Evolutionary conservation across 2,888 invertebrate genomes (phyloP), one percentile per base, ranked within the genome.

Genomic region (Cremastinae sp.): DNA sequence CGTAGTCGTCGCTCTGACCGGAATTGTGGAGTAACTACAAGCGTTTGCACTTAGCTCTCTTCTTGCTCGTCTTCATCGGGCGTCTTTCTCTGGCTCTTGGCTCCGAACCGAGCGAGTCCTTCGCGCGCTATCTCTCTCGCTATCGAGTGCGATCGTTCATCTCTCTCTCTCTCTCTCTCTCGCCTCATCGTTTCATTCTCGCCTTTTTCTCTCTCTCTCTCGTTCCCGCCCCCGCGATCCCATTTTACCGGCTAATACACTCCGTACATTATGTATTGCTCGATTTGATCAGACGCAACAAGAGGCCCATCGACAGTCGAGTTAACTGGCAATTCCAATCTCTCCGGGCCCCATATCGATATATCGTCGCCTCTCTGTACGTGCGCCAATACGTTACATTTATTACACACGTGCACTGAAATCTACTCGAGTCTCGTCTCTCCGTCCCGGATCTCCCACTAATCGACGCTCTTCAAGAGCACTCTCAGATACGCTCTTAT

Each of bases 1-100:
- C 36, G 43, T 53, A 16, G 65, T 10, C 36, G 41, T 49, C 22
- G 66, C 53, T 28, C 53, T 53, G 54, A 68, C 51, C 47, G 59
- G 36, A 51, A 53, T 70, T 75, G 61, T 73, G 65, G 65, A 43
- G 64, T 65, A 51, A 16, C 69, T 80, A 88, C 88, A 87, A 78
- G 85, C 86, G 80, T 88, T 87, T 87, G 86, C 88, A 88, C 88
- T 88, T 86, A 87, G 86, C 83, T 81, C 82, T 79, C 62, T 75
- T 69, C 79, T 78, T 71, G 78, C 28, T 28, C 28, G 28, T 28
- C 28, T 28, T 28, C 28, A 28, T 28, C 5, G 2, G 28, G 28
- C 66, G 65, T 78, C 70, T 53, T 61, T 45, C 51, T 18, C 56
- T 51, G n/a, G 20, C 16, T 28, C 56, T 22, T 47, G 41, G 65